Evolutionary conservation across 2,797 vertebrate genomes (phyloP).

Genomic region (Orientallactaga sibirica): DNA sequence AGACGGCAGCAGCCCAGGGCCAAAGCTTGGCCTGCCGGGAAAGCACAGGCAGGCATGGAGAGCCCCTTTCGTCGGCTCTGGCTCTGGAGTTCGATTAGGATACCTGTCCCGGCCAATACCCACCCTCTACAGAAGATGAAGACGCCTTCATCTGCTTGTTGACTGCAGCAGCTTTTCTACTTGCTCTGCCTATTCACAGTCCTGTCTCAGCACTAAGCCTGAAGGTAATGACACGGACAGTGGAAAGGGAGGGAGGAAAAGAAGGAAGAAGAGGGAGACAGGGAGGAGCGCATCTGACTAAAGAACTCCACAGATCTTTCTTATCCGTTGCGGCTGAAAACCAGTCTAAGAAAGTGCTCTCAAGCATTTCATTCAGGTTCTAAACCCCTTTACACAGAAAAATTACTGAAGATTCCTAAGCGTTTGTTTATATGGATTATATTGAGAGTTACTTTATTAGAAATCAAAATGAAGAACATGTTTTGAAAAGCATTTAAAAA

Average conservation of each 20-base stretch:
- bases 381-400: background rate
- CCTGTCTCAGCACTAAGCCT: background rate
- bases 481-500: constrained; percentile 10
- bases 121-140: background rate
- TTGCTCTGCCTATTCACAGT: background rate
- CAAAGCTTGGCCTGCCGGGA: constrained; percentile 90
- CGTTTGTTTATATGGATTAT: background rate
- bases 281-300: background rate
- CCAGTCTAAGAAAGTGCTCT: background rate
- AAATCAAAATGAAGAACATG: constrained; percentile 20
- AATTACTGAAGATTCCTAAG: background rate
- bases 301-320: background rate
- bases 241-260: background rate
- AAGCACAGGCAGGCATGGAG: constrained; percentile 69
- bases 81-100: background rate
- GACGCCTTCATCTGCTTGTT: background rate
- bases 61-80: background rate
- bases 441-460: background rate
- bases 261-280: background rate
- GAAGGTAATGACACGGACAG: background rate
- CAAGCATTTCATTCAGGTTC: background rate
- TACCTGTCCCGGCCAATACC: too few species aligned
- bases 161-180: background rate
- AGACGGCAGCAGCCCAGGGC: constrained; percentile 90
- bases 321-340: background rate